Evolutionary conservation across 2,797 vertebrate genomes (phyloP).

Genomic region (Micropoecilia bifurca): DNA sequence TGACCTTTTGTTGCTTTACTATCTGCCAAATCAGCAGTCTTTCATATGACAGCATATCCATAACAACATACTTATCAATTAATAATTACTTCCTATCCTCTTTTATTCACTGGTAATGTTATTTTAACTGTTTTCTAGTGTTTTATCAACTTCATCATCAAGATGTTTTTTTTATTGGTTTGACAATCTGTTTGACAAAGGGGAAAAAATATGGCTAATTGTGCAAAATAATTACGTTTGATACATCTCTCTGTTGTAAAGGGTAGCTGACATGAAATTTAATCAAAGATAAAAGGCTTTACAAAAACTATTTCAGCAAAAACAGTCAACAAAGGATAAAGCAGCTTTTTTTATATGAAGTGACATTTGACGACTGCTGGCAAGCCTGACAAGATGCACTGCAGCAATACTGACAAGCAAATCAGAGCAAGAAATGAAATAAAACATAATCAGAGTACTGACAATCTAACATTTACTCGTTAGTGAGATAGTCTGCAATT

Average conservation of each 20-base stretch:
- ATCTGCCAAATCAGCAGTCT: background rate
- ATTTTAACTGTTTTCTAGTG: background rate
- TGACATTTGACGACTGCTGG: background rate
- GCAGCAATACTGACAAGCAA: background rate
- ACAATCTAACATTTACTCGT: constrained; percentile 1
- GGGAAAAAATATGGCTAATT: background rate
- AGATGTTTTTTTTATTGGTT: background rate
- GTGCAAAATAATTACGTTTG: background rate
- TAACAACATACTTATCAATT: background rate
- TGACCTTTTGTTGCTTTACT: background rate
- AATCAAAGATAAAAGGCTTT: background rate
- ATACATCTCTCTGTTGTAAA: background rate
- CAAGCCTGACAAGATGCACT: background rate
- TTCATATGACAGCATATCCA: background rate
- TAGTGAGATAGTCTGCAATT: background rate
- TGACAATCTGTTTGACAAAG: background rate
- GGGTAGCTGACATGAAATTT: background rate
- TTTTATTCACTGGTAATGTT: background rate
- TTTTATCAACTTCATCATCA: background rate
- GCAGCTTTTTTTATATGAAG: background rate
- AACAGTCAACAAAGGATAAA: background rate
- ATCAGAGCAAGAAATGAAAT: background rate
- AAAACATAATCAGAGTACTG: background rate
- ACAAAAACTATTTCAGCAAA: background rate
- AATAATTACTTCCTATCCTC: background rate